Percentiles rank a stretch among this genome's conserved stretches.
Evolutionary conservation across 2,888 invertebrate species (phyloP).

Genomic region (Scaptomyza parva): DNA sequence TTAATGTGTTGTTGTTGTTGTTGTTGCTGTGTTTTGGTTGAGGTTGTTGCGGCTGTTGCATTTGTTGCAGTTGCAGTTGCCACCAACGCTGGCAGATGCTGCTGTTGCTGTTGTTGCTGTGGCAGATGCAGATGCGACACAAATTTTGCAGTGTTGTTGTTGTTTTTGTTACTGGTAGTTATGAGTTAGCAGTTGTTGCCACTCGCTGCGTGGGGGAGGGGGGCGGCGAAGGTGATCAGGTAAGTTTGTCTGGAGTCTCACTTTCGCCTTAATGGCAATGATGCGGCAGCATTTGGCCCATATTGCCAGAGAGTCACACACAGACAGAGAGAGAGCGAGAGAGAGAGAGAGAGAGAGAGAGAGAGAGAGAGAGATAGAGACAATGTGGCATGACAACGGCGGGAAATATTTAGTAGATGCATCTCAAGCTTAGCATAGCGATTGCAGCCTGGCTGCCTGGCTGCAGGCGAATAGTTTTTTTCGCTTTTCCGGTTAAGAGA

Average conservation of each 20-base stretch:
- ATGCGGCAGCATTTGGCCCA: constrained; percentile 78
- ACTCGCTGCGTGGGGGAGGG: not conserved
- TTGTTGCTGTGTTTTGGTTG: constrained; percentile 4
- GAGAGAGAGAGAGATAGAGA: not conserved
- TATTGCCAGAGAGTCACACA: constrained; percentile 36
- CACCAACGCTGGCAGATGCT: constrained; percentile 38
- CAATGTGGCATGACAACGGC: constrained; percentile 41
- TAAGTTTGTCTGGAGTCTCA: constrained; percentile 53
- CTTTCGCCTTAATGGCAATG: constrained; percentile 73
- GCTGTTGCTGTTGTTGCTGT: constrained; percentile 20
- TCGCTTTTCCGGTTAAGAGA: constrained; percentile 74
- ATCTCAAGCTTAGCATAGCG: constrained; percentile 12
- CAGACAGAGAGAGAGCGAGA: constrained; percentile 2
- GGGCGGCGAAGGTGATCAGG: no score
- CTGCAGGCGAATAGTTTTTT: constrained; percentile 42
- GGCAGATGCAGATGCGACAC: constrained; percentile 46
- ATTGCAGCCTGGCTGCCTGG: constrained; percentile 34
- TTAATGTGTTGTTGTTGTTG: constrained; percentile 30
- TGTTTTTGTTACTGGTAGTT: constrained; percentile 12
- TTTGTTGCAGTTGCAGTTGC: constrained; percentile 33
- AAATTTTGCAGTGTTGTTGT: not conserved
- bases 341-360: not conserved
- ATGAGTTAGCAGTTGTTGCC: no score
- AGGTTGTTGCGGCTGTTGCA: constrained; percentile 24
- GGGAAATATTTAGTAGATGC: constrained; percentile 25